Conservation (phyloP, 2,113 vertebrate species). For the Spea multiplicata region DNA sequence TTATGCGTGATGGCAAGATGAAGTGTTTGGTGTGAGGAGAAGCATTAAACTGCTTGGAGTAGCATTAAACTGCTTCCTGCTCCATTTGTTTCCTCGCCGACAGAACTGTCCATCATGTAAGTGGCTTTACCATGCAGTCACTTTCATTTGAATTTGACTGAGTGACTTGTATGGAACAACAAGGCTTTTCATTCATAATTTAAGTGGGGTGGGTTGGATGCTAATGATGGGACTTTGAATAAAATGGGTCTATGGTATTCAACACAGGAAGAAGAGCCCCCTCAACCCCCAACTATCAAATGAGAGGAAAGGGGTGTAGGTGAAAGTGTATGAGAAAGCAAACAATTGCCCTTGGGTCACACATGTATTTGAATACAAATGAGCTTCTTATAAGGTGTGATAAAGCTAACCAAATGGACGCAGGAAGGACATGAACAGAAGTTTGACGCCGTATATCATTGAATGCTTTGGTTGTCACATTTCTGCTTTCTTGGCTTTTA, state of each 20-base stretch:
- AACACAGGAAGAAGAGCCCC: conserved; percentile 71
- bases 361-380: conserved; percentile 66
- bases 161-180: conserved; percentile 85
- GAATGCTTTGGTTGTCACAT: conserved; percentile 25
- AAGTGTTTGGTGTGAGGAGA: conserved; percentile 28
- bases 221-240: conserved; percentile 79
- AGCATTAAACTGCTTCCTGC: conserved; percentile 74
- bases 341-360: conserved; percentile 59
- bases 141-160: conserved; percentile 80
- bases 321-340: conserved; percentile 65
- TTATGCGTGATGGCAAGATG: background rate
- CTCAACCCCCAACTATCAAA: conserved; percentile 58
- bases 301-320: conserved; percentile 62
- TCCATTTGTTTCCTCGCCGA: conserved; percentile 69
- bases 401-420: conserved; percentile 49
- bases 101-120: conserved; percentile 74
- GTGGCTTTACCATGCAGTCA: conserved; percentile 72
- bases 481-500: conserved; percentile 47
- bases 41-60: conserved; percentile 69
- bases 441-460: conserved; percentile 50
- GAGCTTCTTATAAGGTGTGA: conserved; percentile 62
- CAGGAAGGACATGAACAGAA: conserved; percentile 57
- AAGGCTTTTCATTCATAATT: conserved; percentile 86
- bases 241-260: conserved; percentile 69
- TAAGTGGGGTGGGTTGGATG: conserved; percentile 70